Evolutionary conservation across 2,888 invertebrate genomes (phyloP), one percentile per base, ranked within the genome.

Genomic region (Amblyjoppa proteus): DNA sequence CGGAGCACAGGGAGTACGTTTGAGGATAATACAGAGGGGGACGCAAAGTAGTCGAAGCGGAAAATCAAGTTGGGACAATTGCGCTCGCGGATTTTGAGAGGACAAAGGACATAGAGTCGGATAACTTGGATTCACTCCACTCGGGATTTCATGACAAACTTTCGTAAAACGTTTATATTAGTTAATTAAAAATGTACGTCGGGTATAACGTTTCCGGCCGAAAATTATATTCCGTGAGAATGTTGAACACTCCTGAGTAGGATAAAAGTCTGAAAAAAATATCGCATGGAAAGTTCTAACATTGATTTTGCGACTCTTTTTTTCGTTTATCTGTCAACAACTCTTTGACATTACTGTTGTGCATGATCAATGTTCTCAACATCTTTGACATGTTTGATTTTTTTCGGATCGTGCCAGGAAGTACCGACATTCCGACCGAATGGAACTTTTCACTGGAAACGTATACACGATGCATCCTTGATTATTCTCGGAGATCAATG

Each of bases 1-100:
- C 81, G 86, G 91, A 92, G 41, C 85, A 89, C 85, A 91, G 90
- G 88, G 91, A 92, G 93, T 93, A 93, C 88, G 93, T 90, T 91
- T 89, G 64, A 34, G 16, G 64, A 64, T 28, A n/a, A 64, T 31
- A 31, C 31, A 31, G 3, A 28, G 64, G 16, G 25, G 28, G 31
- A 64, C 34, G 64, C 64, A 16, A 31, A 64, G 31, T 64, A 64
- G 64, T 64, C 64, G 31, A 64, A 31, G 31, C 64, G 64, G 31
- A 34, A 34, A 31, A 34, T 64, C 31, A 34, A 31, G 16, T 64
- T n/a, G n/a, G 6, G 20, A n/a, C n/a, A 9, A 28, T 56, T 56
- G 13, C 25, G 9, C 13, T 28, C 13, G 11, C 5, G 7, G 5
- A 2, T 13, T 25, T 28, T 13, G 9, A 28, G 25, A 2, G 58